Percentiles rank a stretch among this genome's conserved stretches.
Conservation (phyloP, 1,140 invertebrate genomes). For the Zaprionus inermis region DNA sequence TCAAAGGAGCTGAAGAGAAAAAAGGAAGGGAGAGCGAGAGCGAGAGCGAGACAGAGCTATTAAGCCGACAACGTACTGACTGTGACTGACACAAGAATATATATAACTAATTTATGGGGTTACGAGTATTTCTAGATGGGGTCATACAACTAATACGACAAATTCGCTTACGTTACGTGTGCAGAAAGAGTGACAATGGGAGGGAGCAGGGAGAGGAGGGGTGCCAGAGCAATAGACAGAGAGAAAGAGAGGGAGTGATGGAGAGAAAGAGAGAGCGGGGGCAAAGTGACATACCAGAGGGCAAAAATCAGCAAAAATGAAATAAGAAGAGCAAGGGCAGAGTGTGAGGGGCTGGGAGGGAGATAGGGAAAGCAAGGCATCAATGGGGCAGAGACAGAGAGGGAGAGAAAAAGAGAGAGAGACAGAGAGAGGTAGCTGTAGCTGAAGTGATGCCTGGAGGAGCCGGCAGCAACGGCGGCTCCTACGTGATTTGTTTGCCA, state of each 20-base stretch:
- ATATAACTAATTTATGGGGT: slow-evolving; percentile 32
- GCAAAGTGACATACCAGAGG: neutral
- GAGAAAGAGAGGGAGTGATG: neutral
- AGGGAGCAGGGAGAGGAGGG: neutral
- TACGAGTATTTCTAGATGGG: slow-evolving; percentile 25
- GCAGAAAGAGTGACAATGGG: neutral
- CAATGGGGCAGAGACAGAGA: neutral
- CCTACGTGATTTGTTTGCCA: slow-evolving; percentile 79
- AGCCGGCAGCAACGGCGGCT: slow-evolving; percentile 41
- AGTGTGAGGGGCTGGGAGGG: neutral
- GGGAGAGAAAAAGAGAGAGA: neutral
- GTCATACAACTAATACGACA: slow-evolving; percentile 23
- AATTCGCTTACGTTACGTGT: slow-evolving; percentile 1
- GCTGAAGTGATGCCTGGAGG: slow-evolving; percentile 1
- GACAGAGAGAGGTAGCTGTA: too few species aligned
- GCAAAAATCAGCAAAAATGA: slow-evolving; percentile 47
- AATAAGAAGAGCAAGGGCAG: slow-evolving; percentile 45
- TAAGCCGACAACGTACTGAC: slow-evolving; percentile 1
- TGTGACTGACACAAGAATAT: slow-evolving; percentile 12
- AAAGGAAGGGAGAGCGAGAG: neutral
- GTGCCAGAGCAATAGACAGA: neutral
- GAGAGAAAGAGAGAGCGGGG: too few species aligned
- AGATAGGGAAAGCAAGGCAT: slow-evolving; percentile 24
- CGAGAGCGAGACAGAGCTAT: neutral
- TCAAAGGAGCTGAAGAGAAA: neutral